These are phyloP conservation scores for Aurelia sp. DNA, from an alignment of 30 jellyfish, hydroid and myxozoan genomes.

Conservation along the genomic window DNA sequence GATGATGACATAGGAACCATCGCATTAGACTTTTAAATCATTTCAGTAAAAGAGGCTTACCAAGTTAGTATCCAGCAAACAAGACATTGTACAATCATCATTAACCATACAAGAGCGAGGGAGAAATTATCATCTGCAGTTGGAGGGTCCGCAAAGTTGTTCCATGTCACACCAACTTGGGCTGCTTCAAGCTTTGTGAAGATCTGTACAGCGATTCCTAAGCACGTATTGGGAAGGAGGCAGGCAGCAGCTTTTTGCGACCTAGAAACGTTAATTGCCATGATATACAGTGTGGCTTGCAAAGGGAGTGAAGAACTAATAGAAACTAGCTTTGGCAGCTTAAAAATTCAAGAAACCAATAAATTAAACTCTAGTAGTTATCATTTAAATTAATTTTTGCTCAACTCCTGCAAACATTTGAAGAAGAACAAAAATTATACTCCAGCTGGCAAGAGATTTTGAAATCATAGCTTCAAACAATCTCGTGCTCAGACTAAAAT, in stretches of 20 bases:
- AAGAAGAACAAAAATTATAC: no score
- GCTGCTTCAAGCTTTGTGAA: conserved; percentile 78
- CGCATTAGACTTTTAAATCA: no score
- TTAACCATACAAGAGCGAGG: conserved; percentile 60
- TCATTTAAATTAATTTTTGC: no score
- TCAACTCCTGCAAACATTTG: no score
- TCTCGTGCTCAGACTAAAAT: no score
- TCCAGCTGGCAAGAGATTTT: no score
- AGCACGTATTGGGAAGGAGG: conserved; percentile 96
- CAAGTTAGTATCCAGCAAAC: conserved; percentile 84
- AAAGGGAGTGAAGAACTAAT: not conserved
- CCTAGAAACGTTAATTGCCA: conserved; percentile 18
- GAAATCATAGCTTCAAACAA: no score
- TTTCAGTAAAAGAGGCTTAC: conserved; percentile 33
- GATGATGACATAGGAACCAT: no score
- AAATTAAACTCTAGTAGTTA: no score
- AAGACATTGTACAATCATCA: conserved; percentile 78
- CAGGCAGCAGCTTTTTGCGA: conserved; percentile 87
- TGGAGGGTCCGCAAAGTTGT: conserved; percentile 60
- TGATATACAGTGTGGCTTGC: no score
- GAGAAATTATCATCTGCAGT: conserved; percentile 85
- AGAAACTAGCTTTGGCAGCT: no score
- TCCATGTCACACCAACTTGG: conserved; percentile 81
- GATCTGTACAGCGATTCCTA: conserved; percentile 89
- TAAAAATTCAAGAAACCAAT: no score